These are phyloP conservation scores for Drosophila kambysellisi DNA, from an alignment of 2,888 invertebrate species.

Conservation along the genomic window DNA sequence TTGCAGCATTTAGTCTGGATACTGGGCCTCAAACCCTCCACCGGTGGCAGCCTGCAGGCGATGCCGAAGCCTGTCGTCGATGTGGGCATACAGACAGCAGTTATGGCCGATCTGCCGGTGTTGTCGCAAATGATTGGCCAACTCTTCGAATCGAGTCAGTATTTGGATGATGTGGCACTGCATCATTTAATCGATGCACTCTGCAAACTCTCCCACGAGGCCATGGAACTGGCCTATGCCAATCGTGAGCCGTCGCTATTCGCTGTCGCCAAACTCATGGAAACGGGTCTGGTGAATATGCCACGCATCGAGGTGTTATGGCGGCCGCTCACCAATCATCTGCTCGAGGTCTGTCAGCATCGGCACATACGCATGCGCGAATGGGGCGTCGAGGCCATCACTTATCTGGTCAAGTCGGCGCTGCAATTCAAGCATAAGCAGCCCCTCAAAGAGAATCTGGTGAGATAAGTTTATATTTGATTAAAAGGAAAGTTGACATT, in stretches of 20 bases:
- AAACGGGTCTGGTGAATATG: constrained; percentile 97
- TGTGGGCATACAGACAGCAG: constrained; percentile 96
- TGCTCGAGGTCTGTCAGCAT: constrained; percentile 98
- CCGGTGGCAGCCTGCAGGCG: constrained; percentile 96
- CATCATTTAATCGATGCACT: constrained; percentile 98
- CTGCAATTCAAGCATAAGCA: constrained; percentile 94
- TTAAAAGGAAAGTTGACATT: not conserved
- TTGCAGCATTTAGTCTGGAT: constrained; percentile 97
- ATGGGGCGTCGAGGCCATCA: constrained; percentile 99
- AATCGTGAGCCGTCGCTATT: constrained; percentile 98
- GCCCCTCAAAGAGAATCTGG: constrained; percentile 93
- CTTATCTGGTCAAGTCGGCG: constrained; percentile 96
- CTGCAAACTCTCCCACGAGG: constrained; percentile 97
- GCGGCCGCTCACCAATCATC: constrained; percentile 97
- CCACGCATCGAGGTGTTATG: constrained; percentile 96
- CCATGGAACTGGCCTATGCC: constrained; percentile 98
- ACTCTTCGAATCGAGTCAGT: constrained; percentile 97
- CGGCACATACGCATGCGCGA: constrained; percentile 97
- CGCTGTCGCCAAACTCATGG: constrained; percentile 98
- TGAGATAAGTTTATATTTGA: constrained; percentile 73
- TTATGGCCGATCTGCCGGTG: constrained; percentile 97
- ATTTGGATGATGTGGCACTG: constrained; percentile 96
- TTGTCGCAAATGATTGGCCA: constrained; percentile 96
- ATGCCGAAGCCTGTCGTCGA: constrained; percentile 91
- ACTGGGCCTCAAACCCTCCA: constrained; percentile 96